These are phyloP conservation scores for Alouatta palliata DNA, from an alignment of 2,113 vertebrate genomes.

Conservation along the genomic window DNA sequence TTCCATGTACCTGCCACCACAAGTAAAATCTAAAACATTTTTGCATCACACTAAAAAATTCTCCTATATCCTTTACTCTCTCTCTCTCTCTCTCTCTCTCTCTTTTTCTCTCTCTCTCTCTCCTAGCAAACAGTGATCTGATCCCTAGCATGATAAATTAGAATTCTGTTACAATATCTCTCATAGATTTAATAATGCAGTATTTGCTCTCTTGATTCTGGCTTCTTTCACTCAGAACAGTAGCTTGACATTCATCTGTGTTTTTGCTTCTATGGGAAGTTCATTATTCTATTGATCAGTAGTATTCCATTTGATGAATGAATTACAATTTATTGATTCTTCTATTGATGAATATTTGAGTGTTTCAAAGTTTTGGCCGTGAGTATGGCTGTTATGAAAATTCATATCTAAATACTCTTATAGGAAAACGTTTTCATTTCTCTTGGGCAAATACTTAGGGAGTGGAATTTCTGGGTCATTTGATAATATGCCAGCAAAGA, in stretches of 20 bases:
- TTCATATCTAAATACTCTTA: background rate
- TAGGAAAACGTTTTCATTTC: background rate
- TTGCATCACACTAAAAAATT: background rate
- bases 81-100: no score
- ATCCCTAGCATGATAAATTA: background rate
- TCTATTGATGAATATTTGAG: background rate
- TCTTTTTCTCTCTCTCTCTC: no score
- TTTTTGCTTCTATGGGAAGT: background rate
- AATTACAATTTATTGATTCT: background rate
- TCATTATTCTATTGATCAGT: background rate
- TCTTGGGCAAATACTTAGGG: background rate
- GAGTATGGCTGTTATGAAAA: background rate
- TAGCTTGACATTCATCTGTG: background rate
- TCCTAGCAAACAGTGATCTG: background rate
- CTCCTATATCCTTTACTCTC: background rate
- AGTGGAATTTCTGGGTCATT: background rate
- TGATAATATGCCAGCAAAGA: background rate
- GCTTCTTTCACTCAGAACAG: background rate
- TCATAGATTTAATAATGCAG: background rate
- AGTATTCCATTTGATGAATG: background rate
- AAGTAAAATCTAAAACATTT: constrained; percentile 4
- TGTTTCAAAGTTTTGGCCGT: background rate
- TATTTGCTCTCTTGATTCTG: background rate
- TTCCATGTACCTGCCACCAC: background rate
- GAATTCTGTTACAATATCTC: background rate